Evolutionary conservation across 1,140 invertebrate species (phyloP).

Genomic region (Drosophila nigromelanica): DNA sequence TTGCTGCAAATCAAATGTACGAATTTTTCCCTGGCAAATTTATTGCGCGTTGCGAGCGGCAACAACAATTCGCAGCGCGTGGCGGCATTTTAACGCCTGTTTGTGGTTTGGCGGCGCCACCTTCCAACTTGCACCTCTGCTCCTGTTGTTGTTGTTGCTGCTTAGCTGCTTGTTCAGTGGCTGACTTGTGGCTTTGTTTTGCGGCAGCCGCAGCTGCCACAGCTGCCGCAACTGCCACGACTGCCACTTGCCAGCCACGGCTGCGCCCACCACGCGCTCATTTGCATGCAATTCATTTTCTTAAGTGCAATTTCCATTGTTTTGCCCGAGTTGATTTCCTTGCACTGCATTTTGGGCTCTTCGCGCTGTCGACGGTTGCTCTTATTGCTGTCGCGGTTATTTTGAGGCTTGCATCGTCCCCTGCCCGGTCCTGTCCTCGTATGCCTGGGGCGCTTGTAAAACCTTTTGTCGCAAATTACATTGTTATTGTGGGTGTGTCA

Average conservation of each 20-base stretch:
- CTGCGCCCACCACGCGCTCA: conserved; percentile 45
- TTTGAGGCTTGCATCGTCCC: conserved; percentile 7
- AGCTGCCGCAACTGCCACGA: conserved; percentile 8
- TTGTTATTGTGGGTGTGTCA: conserved; percentile 57
- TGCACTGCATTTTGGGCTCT: conserved; percentile 32
- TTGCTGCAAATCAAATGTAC: conserved; percentile 78
- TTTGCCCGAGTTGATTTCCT: conserved; percentile 68
- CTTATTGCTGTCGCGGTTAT: conserved; percentile 22
- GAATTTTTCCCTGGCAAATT: conserved; percentile 74
- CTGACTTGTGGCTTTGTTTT: conserved; percentile 79
- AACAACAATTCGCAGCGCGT: conserved; percentile 7
- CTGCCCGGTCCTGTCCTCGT: conserved; percentile 15
- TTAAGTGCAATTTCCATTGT: conserved; percentile 82
- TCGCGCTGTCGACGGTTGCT: conserved; percentile 16
- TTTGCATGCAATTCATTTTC: conserved; percentile 82
- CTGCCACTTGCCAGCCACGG: conserved; percentile 10
- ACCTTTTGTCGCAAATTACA: conserved; percentile 74
- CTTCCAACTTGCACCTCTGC: conserved; percentile 15
- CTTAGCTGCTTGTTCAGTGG: conserved; percentile 64
- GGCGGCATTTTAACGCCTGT: conserved; percentile 60
- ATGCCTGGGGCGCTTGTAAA: conserved; percentile 20
- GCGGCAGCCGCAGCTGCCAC: conserved; percentile 23
- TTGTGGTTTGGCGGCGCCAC: conserved; percentile 43
- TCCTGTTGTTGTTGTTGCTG: conserved; percentile 19
- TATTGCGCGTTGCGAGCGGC: conserved; percentile 46